Base-by-base conservation (phyloP, 2,797 vertebrate genomes). In the Eidolon dupreanum region DNA sequence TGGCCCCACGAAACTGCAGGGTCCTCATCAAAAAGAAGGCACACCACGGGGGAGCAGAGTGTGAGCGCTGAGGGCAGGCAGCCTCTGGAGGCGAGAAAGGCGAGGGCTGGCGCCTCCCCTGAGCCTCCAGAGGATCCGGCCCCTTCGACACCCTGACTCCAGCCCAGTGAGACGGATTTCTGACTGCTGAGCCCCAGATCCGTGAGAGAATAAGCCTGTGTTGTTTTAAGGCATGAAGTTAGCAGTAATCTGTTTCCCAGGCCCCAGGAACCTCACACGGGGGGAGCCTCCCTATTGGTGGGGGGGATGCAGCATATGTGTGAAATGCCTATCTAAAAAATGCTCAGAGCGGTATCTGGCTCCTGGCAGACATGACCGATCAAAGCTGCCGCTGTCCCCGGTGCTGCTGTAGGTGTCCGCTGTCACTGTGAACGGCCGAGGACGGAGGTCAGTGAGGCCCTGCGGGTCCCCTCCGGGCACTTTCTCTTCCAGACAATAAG, bases 141-240 rank as follows among this genome's bases (percentile, higher is more conserved):
- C 63, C 28, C 11, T 17, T 51, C 46, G 1, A 13, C 2, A 57
- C 8, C 0, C 11, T 1, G 11, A 5, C 51, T 2, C 6, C 7
- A 19, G 24, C 59, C 10, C 11, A 0, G 24, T 2, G 36, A 70
- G 6, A 3, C 51, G 28, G 59, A 33, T 4, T n/a, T 3, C 12
- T 28, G 28, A 36, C 65, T n/a, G 1, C 12, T 4, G 43, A 51
- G 8, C 43, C 65, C 74, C 31, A 8, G 70, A 22, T 28, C 17
- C 2, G 0, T 4, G 6, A 68, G 74, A 19, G 31, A 19, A 16
- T 20, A 12, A 5, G 46, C 12, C 0, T 19, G 22, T 20, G 49
- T 4, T 46, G 16, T 57, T 28, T n/a, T 26, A 43, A 33, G 38
- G 7, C 81, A 10, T 24, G 7, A 4, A 11, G 46, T 22, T 6